Conservation (phyloP, 1,140 invertebrate species). For the Meteorus sp. region DNA sequence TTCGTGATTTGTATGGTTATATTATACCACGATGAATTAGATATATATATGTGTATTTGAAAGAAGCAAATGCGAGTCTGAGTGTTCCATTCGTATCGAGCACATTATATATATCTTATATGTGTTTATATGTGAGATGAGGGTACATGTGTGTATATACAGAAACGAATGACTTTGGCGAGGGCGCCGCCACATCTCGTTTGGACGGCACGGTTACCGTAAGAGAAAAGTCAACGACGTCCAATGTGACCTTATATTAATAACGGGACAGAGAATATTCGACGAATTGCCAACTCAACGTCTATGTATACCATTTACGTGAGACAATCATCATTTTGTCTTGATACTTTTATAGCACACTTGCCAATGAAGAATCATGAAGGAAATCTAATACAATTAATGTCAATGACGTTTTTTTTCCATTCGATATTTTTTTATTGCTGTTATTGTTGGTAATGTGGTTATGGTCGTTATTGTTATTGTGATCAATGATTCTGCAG, state of each 20-base stretch:
- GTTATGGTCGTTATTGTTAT: background rate
- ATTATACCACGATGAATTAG: background rate
- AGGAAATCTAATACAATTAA: no score
- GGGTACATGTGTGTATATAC: background rate
- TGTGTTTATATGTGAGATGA: background rate
- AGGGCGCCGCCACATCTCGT: background rate
- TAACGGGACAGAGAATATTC: background rate
- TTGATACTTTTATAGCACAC: no score
- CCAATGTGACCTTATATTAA: constrained; percentile 14
- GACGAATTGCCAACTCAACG: background rate
- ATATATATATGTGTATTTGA: background rate
- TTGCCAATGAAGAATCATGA: no score
- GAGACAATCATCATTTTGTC: no score
- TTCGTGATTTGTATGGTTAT: background rate
- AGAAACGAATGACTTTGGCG: constrained; percentile 1
- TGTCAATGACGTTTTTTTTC: background rate
- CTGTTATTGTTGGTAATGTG: background rate
- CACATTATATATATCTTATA: background rate
- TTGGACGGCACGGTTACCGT: constrained; percentile 12
- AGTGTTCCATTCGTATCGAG: no score
- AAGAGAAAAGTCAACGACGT: constrained; percentile 17
- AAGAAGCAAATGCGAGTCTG: background rate
- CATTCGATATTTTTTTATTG: background rate
- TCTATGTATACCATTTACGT: background rate
- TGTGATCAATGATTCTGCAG: background rate